Conservation (phyloP, 2,888 invertebrate species). For the Cyclophora punctaria region DNA sequence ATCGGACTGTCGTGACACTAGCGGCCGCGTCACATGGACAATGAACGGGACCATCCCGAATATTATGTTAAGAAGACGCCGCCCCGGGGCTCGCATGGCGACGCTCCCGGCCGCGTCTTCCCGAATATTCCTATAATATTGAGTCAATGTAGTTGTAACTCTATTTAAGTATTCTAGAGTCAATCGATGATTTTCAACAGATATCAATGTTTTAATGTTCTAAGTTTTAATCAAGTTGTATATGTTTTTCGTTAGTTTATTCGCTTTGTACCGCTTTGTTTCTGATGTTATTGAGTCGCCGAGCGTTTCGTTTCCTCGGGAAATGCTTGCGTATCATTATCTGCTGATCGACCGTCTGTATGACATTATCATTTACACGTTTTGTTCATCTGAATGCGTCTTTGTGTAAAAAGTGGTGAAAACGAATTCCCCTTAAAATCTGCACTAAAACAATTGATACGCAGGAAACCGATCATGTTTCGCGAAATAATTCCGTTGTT, state of each 20-base stretch:
- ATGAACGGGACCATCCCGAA: conserved; percentile 12
- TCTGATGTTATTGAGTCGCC: neutral
- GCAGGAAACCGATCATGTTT: conserved; percentile 8
- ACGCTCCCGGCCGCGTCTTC: conserved; percentile 6
- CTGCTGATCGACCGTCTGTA: conserved; percentile 6
- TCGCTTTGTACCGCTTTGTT: conserved; percentile 16
- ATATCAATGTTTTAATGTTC: conserved; percentile 14
- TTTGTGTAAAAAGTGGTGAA: too few species aligned
- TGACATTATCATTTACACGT: neutral
- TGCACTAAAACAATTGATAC: neutral
- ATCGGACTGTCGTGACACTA: neutral
- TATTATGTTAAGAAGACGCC: conserved; percentile 11
- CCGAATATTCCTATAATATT: conserved; percentile 20
- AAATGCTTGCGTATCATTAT: conserved; percentile 1
- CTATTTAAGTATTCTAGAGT: conserved; percentile 14
- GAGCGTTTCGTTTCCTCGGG: neutral
- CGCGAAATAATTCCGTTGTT: conserved; percentile 1
- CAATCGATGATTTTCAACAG: conserved; percentile 14
- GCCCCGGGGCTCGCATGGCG: conserved; percentile 16
- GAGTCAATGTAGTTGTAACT: conserved; percentile 21
- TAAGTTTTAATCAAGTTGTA: conserved; percentile 19
- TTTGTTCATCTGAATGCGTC: too few species aligned
- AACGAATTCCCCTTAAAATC: too few species aligned
- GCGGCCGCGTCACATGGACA: neutral
- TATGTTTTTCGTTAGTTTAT: conserved; percentile 18